These are phyloP conservation scores for Fragum whitleyi DNA, from an alignment of 2,888 invertebrate genomes.

Conservation along the genomic window DNA sequence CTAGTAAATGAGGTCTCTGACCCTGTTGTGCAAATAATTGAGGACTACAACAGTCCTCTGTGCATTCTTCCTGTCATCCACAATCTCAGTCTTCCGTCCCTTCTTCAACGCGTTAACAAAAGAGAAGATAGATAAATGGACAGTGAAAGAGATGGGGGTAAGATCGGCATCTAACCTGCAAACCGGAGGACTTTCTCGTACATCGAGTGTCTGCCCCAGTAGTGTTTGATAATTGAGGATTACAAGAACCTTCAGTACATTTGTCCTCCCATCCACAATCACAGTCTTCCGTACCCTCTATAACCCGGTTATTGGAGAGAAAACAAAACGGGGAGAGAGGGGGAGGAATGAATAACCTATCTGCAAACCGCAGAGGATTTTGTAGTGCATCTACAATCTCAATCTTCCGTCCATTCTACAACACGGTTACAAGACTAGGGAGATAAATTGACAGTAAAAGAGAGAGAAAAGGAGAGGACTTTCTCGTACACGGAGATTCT, in stretches of 20 bases:
- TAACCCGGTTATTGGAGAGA: conserved; percentile 93
- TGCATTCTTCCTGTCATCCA: conserved; percentile 97
- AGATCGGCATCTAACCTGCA: conserved; percentile 91
- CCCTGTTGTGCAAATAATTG: conserved; percentile 46
- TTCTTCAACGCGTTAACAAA: conserved; percentile 96
- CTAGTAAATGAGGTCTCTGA: conserved; percentile 69
- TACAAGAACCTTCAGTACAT: conserved; percentile 93
- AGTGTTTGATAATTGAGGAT: conserved; percentile 64
- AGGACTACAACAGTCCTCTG: conserved; percentile 90
- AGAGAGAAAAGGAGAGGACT: no score
- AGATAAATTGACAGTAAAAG: no score
- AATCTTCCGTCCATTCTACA: conserved; percentile 98
- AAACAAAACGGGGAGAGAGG: no score
- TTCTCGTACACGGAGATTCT: no score
- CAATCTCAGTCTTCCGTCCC: conserved; percentile 99
- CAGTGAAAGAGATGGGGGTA: no score
- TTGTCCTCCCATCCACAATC: conserved; percentile 99
- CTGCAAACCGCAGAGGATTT: conserved; percentile 73
- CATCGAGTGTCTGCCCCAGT: conserved; percentile 67
- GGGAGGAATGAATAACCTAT: no score
- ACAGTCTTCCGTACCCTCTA: conserved; percentile 98
- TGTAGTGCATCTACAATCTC: conserved; percentile 95
- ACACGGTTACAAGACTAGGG: conserved; percentile 93
- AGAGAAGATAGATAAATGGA: no score
- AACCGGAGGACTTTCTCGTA: conserved; percentile 57